These are phyloP conservation scores for Donacobius atricapilla DNA, from an alignment of 2,113 vertebrate genomes.

Conservation along the genomic window DNA sequence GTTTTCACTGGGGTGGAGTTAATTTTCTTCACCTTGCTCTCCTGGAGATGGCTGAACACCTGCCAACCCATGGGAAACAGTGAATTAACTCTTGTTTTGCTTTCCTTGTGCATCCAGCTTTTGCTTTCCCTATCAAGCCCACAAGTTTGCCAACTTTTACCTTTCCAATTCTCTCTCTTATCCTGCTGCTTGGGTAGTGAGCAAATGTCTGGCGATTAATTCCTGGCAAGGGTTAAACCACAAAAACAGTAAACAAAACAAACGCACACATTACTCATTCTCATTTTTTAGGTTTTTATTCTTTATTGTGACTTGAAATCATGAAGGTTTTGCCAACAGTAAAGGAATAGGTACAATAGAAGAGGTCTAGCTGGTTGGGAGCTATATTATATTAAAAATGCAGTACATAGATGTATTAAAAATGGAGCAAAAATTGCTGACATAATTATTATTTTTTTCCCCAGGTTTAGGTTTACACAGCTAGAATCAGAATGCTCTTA, in stretches of 20 bases:
- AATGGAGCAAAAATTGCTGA: background rate
- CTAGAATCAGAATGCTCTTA: background rate
- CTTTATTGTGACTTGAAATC: background rate
- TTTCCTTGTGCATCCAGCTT: background rate
- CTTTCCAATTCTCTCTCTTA: background rate
- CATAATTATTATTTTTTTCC: background rate
- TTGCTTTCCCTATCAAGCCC: background rate
- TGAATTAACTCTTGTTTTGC: background rate
- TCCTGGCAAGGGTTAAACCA: background rate
- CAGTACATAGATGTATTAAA: background rate
- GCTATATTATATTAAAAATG: background rate
- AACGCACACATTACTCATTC: background rate
- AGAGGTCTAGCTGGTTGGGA: background rate
- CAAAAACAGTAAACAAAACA: background rate
- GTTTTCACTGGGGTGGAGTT: accelerated
- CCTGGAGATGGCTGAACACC: background rate
- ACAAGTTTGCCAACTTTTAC: background rate
- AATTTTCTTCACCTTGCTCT: background rate
- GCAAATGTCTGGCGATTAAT: background rate
- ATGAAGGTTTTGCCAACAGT: background rate
- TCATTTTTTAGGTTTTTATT: background rate
- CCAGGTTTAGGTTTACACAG: background rate
- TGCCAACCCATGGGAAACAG: background rate
- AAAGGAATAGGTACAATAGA: background rate
- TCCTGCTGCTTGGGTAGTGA: background rate